Evolutionary conservation across 2,113 vertebrate species (phyloP), one percentile per base, ranked within the genome.

Genomic region (Syrrhaptes paradoxus): DNA sequence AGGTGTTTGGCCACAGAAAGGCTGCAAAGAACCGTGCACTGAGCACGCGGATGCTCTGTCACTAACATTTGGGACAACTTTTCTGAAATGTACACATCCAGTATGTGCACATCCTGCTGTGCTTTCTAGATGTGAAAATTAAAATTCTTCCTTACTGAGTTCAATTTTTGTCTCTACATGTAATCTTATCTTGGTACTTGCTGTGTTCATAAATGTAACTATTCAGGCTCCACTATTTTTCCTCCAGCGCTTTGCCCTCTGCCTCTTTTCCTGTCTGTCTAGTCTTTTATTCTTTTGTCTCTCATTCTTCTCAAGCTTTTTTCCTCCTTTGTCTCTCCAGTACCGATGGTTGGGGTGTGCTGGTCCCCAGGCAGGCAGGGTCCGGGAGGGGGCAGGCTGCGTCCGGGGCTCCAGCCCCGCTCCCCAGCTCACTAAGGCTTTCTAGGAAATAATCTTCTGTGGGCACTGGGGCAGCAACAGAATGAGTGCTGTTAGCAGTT

Each of bases 331-430:
- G 3, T 48, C 14, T 43, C 46, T 24, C 13, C 15, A 2, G 5
- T 29, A 1, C 4, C 0, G 1, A 22, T 18, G 58, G n/a, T 6
- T 71, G 46, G 22, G 0, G 0, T 9, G 3, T 5, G 22, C 59
- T 26, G n/a, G 26, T 67, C 62, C 61, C 21, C 4, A 6, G 70
- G 48, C 31, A 82, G 94, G 80, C 31, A 38, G 89, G 93, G 85
- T 52, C 92, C n/a, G 80, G 96, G 97, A 97, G 92, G 68, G 90
- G 88, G 79, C 93, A 97, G 96, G 89, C 96, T 97, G 90, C 65
- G 43, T 75, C 88, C 34, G 61, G 87, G 83, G 83, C 94, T 96
- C 9, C 65, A 67, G 38, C 57, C 24, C 34, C 0, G 7, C 72
- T 66, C 28, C 41, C 4, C 34, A 26, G 36, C 54, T 81, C 6